Evolutionary conservation across 1,140 invertebrate genomes (phyloP), one percentile per base, ranked within the genome.

Genomic region (Drosophila oshimai): DNA sequence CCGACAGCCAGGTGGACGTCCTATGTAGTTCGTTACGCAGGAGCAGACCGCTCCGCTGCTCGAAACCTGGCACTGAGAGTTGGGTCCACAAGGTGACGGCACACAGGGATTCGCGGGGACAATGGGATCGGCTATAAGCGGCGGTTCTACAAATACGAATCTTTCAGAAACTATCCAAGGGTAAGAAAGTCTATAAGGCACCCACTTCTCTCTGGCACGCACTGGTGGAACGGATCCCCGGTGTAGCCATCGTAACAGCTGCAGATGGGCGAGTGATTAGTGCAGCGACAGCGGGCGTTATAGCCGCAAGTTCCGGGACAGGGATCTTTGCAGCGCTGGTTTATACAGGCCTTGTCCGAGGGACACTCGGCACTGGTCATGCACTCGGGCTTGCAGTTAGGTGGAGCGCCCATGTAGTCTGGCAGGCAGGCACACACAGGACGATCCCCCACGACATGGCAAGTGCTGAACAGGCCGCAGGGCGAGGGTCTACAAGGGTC

Each of bases 241-340:
- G 93, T 94, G 76, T 93, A 96, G 6, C 95, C 95, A 24, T 93
- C 92, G 9, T 93, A 92, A 86, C 96, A 97, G 83, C 93, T 95
- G 90, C 96, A 97, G 36, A 96, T 94, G 12, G 96, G 95, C 84
- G 94, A 96, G 84, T 97, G 96, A 78, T 95, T 96, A 17, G 96
- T 94, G n/a, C 96, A 95, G 89, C 94, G 94, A 90, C 96, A 97
- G 42, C 94, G 92, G 6, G 96, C 95, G 87, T 96, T 96, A n/a
- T 94, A 92, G n/a, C 96, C 96, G 84, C 96, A 97, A 3, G 95
- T 95, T 55, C 95, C 95, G 10, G 93, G 92, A 89, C 96, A 97
- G 3, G 96, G 96, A 91, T 97, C 95, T 47, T 93, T 92, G 72
- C 96, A 97, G 89, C 94, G 95, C 89, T 95, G 94, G 83, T 94